Base-by-base conservation (phyloP, 2,888 invertebrate genomes). In the Caenorhabditis wallacei region DNA sequence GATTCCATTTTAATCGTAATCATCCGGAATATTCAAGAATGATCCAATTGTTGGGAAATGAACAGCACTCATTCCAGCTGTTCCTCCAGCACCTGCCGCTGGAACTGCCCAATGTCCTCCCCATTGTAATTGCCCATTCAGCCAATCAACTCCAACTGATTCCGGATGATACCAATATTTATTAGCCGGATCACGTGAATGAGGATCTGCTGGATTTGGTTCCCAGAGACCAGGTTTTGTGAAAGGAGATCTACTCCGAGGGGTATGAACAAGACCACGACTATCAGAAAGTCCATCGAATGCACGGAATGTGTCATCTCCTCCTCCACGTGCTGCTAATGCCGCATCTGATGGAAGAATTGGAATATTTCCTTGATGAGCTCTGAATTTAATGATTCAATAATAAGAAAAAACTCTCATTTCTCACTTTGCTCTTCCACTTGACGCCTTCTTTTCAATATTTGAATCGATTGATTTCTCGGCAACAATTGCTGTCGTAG, bases 161-260 rank as follows among this genome's bases (percentile, higher is more conserved):
- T 84, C 71, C 8, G 89, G 89, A 63, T 78, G 81, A 70, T 89
- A 89, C 54, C 82, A 89, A 71, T 82, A 89, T 56, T 89, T 89
- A 69, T 89, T 89, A 13, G 89, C 87, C 51, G 87, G 87, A 53
- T 89, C 89, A 78, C 89, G 64, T 66, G 86, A 87, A 66, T 89
- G 89, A 13, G 89, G 89, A 76, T 89, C 82, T 24, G 87, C 89
- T 5, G 89, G 89, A 72, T 89, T 89, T 16, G 89, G 85, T 72
- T 89, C 88, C 89, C 89, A 89, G 20, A 89, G 83, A 59, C 88
- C 88, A 69, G 78, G 88, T 64, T 88, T 88, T 1, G 88, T 84
- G 86, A 87, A 88, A 10, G 88, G 88, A 22, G 80, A 80, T n/a
- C 87, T 80, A 61, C 82, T 83, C 7, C 84, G 71, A 11, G 87